Percentiles rank a stretch among this genome's conserved stretches.
These are phyloP conservation scores for Forbesichthys agassizii DNA, from an alignment of 2,113 vertebrate genomes.

Conservation along the genomic window DNA sequence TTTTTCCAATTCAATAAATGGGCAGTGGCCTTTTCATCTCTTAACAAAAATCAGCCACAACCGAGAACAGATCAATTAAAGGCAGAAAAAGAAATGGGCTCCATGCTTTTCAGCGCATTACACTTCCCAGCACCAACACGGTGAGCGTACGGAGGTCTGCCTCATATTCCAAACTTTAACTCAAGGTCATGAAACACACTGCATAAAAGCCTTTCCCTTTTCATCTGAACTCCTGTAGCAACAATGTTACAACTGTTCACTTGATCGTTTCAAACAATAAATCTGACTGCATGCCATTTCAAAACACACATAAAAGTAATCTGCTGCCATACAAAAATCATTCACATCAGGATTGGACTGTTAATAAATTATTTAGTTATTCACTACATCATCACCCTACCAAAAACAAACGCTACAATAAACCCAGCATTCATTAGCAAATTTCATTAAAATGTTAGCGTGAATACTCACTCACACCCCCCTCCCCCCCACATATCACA, in stretches of 20 bases:
- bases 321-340: slow-evolving; percentile 28
- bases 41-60: slow-evolving; percentile 25
- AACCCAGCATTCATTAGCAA: no score
- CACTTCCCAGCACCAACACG: slow-evolving; percentile 20
- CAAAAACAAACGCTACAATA: not conserved
- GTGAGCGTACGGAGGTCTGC: slow-evolving; percentile 15
- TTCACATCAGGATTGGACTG: slow-evolving; percentile 44
- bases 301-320: slow-evolving; percentile 33
- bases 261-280: slow-evolving; percentile 11
- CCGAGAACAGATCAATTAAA: slow-evolving; percentile 29
- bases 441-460: no score
- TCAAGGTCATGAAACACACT: slow-evolving; percentile 14
- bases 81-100: slow-evolving; percentile 35
- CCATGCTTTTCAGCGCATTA: slow-evolving; percentile 45
- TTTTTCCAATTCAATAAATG: slow-evolving; percentile 42
- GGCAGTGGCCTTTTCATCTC: slow-evolving; percentile 37
- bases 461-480: not conserved
- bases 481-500: not conserved
- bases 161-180: slow-evolving; percentile 10
- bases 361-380: slow-evolving; percentile 67
- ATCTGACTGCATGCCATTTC: slow-evolving; percentile 4
- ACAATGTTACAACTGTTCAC: slow-evolving; percentile 4
- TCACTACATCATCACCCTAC: not conserved
- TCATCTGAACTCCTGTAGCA: not conserved
- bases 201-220: slow-evolving; percentile 2